Conservation (phyloP, 2,797 vertebrate genomes). For the Peromyscus aztecus region DNA sequence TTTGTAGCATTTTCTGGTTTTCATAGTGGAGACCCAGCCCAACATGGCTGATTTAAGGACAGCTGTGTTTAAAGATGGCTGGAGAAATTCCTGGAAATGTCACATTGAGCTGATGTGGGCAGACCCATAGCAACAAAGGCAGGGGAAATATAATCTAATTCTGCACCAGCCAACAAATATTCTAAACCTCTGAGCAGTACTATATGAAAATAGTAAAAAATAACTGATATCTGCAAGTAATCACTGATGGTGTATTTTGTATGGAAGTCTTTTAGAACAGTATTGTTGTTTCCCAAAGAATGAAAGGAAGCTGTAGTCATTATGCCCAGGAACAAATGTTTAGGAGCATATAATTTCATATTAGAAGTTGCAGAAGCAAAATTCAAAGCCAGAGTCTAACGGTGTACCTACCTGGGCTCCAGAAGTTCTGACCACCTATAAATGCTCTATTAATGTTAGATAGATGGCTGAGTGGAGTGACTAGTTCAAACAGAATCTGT, state of each 20-base stretch:
- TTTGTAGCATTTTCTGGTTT: slow-evolving; percentile 14
- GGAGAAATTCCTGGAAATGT: slow-evolving; percentile 28
- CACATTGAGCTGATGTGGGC: background rate
- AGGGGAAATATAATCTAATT: background rate
- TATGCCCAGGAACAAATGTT: background rate
- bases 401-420: background rate
- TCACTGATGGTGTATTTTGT: background rate
- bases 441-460: background rate
- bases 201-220: slow-evolving; percentile 31
- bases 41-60: background rate
- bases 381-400: background rate
- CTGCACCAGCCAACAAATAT: background rate
- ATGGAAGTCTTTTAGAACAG: slow-evolving; percentile 3
- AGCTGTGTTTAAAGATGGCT: slow-evolving; percentile 14
- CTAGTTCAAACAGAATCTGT: background rate
- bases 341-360: background rate
- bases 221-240: background rate
- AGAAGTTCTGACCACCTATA: background rate
- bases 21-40: background rate
- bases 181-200: background rate
- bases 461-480: background rate
- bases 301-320: background rate
- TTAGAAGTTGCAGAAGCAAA: background rate
- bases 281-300: background rate
- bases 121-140: background rate